phyloP scores from a whole-genome alignment of 2,113 vertebrate genomes.

The Pteruthius melanotis region DNA sequence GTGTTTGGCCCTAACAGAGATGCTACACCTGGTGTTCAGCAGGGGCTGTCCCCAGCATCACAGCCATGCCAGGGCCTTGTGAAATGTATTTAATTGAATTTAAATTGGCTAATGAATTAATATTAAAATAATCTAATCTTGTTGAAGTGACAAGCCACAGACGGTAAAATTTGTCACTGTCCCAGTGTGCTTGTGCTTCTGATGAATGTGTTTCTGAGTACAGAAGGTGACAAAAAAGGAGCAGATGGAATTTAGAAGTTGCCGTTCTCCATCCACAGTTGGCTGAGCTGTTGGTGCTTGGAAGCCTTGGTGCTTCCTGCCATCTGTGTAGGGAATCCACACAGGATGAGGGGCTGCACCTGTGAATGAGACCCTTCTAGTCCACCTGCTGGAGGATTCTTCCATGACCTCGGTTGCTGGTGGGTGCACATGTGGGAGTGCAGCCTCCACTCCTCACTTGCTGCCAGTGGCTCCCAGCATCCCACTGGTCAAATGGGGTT shows the following conservation, averaged over 20 bases:
- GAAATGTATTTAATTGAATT: constrained; percentile 45
- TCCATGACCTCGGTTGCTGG: background rate
- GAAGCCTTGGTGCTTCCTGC: constrained; percentile 26
- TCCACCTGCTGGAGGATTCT: background rate
- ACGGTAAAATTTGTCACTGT: constrained; percentile 47
- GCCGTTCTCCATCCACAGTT: constrained; percentile 18
- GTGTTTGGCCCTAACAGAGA: background rate
- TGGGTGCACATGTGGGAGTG: rapidly evolving
- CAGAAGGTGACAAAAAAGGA: constrained; percentile 21
- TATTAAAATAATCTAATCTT: constrained; percentile 66
- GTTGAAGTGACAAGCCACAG: constrained; percentile 32
- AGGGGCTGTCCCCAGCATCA: background rate
- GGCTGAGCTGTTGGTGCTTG: constrained; percentile 46
- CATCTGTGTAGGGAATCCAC: constrained; percentile 30
- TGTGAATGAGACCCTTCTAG: background rate
- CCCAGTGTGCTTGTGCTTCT: background rate
- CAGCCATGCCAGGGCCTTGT: background rate
- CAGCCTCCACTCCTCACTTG: background rate
- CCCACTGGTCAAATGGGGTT: background rate
- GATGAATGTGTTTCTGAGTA: constrained; percentile 20
- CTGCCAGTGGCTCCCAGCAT: background rate
- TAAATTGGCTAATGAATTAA: constrained; percentile 67
- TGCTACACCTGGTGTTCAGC: background rate
- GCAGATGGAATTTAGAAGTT: constrained; percentile 44
- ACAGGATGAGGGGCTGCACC: background rate